These are phyloP conservation scores for Himalopsyche japonica DNA, from an alignment of 2,888 invertebrate species.

Conservation along the genomic window DNA sequence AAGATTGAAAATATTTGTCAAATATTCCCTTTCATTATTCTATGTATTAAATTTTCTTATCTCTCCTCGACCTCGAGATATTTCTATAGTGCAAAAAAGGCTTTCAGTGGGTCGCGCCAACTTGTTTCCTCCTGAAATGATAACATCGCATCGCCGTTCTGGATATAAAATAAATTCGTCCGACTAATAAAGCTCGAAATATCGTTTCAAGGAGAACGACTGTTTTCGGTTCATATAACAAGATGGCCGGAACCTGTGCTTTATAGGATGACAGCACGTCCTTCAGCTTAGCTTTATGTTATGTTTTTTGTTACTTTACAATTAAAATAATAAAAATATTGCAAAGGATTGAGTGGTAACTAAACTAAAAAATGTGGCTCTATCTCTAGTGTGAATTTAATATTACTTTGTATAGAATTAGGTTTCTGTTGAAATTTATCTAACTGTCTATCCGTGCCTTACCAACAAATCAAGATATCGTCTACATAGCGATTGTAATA, in stretches of 20 bases:
- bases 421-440: no score
- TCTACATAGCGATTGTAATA: no score
- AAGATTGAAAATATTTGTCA: no score
- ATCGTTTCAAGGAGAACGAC: conserved; percentile 11
- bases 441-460: no score
- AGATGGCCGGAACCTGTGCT: conserved; percentile 14
- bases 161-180: neutral
- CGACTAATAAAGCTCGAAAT: conserved; percentile 5
- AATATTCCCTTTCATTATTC: no score
- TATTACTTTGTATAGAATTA: no score
- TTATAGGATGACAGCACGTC: neutral
- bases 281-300: neutral
- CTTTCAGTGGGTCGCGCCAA: neutral
- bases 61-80: neutral
- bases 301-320: no score
- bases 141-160: neutral
- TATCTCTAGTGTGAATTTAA: no score
- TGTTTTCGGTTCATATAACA: conserved; percentile 28
- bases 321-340: no score
- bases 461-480: no score
- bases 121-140: neutral
- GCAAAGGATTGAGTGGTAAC: no score
- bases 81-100: neutral
- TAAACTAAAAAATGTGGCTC: no score
- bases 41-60: neutral